phyloP scores from a whole-genome alignment of 1,140 invertebrate genomes.

The Brachionus asplanchnoidis region DNA sequence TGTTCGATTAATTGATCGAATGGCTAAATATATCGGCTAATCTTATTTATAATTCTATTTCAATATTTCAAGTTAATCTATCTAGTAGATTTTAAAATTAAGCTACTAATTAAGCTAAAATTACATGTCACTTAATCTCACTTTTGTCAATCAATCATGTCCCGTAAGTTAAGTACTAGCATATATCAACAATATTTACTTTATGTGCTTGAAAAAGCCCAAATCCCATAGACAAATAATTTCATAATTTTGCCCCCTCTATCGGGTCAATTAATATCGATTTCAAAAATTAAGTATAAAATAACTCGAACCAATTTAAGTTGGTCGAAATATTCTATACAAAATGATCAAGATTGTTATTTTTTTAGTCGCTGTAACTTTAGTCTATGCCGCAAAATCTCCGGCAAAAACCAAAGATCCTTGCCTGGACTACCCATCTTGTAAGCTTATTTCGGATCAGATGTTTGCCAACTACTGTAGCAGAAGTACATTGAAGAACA shows the following conservation, averaged over 20 bases:
- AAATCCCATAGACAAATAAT: conserved; percentile 29
- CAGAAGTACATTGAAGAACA: conserved; percentile 27
- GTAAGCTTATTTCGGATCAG: conserved; percentile 35
- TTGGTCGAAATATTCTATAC: background rate
- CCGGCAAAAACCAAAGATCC: background rate
- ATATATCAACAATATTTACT: conserved; percentile 10
- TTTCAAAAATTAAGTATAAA: conserved; percentile 23
- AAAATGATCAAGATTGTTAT: conserved; percentile 11
- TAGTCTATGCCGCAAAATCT: background rate
- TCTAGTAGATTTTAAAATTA: background rate
- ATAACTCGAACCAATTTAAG: background rate
- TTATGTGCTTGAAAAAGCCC: background rate
- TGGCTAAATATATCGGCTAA: background rate
- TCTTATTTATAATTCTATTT: background rate
- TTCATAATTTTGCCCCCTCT: background rate
- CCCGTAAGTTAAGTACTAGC: background rate
- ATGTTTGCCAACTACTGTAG: conserved; percentile 34
- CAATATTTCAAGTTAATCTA: background rate
- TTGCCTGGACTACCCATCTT: conserved; percentile 34
- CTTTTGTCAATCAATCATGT: conserved; percentile 32
- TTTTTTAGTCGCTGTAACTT: background rate
- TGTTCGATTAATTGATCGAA: background rate
- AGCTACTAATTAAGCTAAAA: conserved; percentile 26
- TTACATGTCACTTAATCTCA: conserved; percentile 2
- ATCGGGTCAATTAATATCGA: conserved; percentile 25